Conservation (phyloP, 1,140 invertebrate genomes). For the Sarcophaga peregrina region DNA sequence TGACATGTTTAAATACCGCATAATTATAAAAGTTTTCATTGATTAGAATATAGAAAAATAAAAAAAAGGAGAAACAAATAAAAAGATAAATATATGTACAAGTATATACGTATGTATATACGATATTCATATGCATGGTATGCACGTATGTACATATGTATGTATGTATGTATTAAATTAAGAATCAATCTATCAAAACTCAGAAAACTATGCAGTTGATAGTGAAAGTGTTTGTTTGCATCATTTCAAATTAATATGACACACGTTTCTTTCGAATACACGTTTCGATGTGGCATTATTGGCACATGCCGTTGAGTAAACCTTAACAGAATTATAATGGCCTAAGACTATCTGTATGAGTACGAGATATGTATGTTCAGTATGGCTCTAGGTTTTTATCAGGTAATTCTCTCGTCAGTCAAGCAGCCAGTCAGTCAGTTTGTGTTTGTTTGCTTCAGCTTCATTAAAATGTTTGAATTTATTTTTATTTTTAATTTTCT, state of each 20-base stretch:
- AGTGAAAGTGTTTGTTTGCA: background rate
- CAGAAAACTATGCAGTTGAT: background rate
- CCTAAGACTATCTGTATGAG: too few relatives aligned
- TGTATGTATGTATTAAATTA: background rate
- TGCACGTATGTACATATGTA: too few relatives aligned
- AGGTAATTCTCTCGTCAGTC: too few relatives aligned
- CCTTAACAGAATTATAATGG: background rate
- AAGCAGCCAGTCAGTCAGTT: background rate
- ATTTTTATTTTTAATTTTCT: background rate
- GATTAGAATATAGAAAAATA: constrained; percentile 12
- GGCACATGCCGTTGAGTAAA: constrained; percentile 4
- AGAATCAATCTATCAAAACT: constrained; percentile 4
- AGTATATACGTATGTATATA: too few relatives aligned
- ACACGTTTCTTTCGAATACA: constrained; percentile 14
- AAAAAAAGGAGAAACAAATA: too few relatives aligned
- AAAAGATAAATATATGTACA: too few relatives aligned
- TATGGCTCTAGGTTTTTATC: too few relatives aligned
- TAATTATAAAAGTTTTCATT: background rate
- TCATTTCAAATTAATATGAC: constrained; percentile 19
- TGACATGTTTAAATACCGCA: constrained; percentile 18
- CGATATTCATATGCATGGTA: too few relatives aligned
- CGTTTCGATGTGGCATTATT: background rate
- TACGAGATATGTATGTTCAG: too few relatives aligned
- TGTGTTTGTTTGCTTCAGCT: background rate
- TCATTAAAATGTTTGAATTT: constrained; percentile 20